Conservation (phyloP, 1,140 invertebrate genomes). For the Camponotus vicinus region DNA sequence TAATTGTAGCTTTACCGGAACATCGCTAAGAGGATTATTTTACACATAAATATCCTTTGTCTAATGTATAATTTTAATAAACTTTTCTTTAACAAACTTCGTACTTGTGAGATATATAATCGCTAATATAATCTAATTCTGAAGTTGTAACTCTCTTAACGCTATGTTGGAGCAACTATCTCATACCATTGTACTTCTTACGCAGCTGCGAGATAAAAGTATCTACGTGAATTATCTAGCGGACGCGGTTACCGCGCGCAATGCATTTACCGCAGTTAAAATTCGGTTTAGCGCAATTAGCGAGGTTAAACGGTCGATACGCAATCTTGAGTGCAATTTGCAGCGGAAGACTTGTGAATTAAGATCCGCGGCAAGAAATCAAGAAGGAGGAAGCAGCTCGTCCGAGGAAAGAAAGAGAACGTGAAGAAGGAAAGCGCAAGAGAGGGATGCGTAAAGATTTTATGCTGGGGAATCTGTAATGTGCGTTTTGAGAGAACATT, state of each 20-base stretch:
- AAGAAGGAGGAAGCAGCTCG: background rate
- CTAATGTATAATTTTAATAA: no score
- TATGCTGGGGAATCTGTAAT: background rate
- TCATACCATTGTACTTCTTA: constrained; percentile 41
- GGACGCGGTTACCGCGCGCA: constrained; percentile 34
- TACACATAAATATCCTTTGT: no score
- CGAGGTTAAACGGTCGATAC: constrained; percentile 67
- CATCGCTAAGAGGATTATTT: background rate
- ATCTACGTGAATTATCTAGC: constrained; percentile 55
- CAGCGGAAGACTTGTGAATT: constrained; percentile 45
- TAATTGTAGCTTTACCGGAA: background rate
- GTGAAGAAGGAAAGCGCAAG: background rate
- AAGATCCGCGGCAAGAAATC: constrained; percentile 18
- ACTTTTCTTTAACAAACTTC: no score
- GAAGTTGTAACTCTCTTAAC: constrained; percentile 7
- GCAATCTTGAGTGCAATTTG: constrained; percentile 52
- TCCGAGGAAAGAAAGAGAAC: constrained; percentile 14
- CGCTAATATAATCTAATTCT: constrained; percentile 29
- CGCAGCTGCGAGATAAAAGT: constrained; percentile 47
- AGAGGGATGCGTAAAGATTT: background rate
- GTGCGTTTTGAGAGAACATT: background rate
- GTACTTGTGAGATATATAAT: no score
- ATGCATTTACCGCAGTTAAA: constrained; percentile 40
- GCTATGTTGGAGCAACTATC: constrained; percentile 14
- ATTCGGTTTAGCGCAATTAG: constrained; percentile 68